phyloP scores from a whole-genome alignment of 2,888 invertebrate genomes.

The Caenorhabditis plicata region DNA sequence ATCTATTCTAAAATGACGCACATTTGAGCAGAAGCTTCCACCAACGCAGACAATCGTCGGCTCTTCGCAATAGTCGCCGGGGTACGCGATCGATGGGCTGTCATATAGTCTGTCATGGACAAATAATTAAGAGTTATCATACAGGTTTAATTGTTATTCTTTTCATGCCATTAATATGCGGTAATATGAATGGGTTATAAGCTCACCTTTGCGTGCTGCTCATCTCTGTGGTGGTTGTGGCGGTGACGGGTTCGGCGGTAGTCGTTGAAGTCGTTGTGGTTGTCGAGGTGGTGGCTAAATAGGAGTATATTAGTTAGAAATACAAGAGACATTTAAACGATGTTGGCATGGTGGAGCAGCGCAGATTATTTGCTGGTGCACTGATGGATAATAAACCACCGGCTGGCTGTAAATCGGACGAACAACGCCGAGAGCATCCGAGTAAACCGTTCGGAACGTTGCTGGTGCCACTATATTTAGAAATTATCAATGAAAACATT shows the following conservation, averaged over 20 bases:
- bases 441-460: slow-evolving; percentile 38
- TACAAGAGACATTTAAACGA: slow-evolving; percentile 1
- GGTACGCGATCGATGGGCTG: slow-evolving; percentile 39
- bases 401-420: slow-evolving; percentile 26
- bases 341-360: slow-evolving; percentile 24
- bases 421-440: slow-evolving; percentile 24
- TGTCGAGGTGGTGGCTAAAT: slow-evolving; percentile 4
- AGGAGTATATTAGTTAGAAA: background rate
- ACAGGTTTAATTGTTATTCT: too few relatives aligned
- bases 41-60: slow-evolving; percentile 41
- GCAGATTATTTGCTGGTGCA: too few relatives aligned
- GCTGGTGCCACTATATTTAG: slow-evolving; percentile 25
- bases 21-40: slow-evolving; percentile 40
- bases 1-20: slow-evolving; percentile 3
- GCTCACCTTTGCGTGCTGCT: slow-evolving; percentile 16
- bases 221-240: slow-evolving; percentile 32
- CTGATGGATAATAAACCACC: slow-evolving; percentile 29
- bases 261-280: slow-evolving; percentile 13
- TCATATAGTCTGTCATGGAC: slow-evolving; percentile 31
- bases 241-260: slow-evolving; percentile 23
- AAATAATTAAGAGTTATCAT: slow-evolving; percentile 15
- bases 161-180: slow-evolving; percentile 22
- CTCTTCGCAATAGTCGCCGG: slow-evolving; percentile 37
- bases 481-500: slow-evolving; percentile 1
- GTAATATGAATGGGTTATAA: slow-evolving; percentile 4